These are phyloP conservation scores for Morpho deidamia DNA, from an alignment of 2,888 invertebrate genomes.

Conservation along the genomic window DNA sequence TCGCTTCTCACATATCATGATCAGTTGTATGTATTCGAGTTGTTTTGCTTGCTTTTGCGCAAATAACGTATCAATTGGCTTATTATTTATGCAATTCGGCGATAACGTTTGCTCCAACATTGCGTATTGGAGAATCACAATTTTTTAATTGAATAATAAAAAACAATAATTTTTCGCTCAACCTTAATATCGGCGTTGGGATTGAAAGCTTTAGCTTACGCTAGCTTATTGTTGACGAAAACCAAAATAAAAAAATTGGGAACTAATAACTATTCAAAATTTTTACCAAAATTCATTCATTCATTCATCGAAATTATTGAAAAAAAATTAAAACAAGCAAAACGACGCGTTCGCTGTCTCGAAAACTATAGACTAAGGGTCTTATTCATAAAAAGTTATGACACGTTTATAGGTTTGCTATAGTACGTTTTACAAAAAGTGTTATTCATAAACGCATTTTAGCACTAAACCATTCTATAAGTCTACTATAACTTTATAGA, in stretches of 20 bases:
- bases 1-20: conserved; percentile 74
- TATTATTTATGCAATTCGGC: conserved; percentile 16
- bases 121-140: not conserved
- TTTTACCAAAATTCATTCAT: not conserved
- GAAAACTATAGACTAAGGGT: too few relatives aligned
- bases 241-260: conserved; percentile 5
- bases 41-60: conserved; percentile 74
- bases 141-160: not conserved
- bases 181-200: not conserved
- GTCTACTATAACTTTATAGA: too few relatives aligned
- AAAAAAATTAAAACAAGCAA: conserved; percentile 26
- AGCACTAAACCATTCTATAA: too few relatives aligned
- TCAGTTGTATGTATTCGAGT: conserved; percentile 59
- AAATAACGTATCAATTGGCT: conserved; percentile 31
- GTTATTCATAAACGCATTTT: too few relatives aligned
- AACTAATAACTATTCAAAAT: not conserved
- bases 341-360: conserved; percentile 26
- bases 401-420: too few relatives aligned
- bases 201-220: conserved; percentile 14
- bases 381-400: too few relatives aligned
- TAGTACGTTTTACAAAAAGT: too few relatives aligned
- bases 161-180: too few relatives aligned
- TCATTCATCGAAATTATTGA: not conserved
- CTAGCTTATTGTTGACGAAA: conserved; percentile 11
- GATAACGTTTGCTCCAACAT: not conserved